Evolutionary conservation across 64 coral and sea anemone species (phyloP).

Genomic region (Porites lutea): DNA sequence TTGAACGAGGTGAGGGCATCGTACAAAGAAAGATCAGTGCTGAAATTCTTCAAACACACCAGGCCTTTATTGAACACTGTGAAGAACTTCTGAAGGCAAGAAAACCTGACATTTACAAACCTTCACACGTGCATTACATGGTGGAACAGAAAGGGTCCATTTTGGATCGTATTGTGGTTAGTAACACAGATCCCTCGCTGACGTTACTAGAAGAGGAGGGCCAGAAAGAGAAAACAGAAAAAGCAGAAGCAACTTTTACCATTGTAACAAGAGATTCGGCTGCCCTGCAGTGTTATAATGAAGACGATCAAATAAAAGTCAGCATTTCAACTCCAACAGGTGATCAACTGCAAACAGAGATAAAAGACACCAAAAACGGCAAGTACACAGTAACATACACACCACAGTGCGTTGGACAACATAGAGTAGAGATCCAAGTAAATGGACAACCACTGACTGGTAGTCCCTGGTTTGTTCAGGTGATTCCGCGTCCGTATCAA

Average conservation of each 20-base stretch:
- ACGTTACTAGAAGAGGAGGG: too few relatives aligned
- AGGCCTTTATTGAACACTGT: neutral
- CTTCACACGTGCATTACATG: neutral
- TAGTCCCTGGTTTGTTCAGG: neutral
- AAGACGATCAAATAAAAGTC: neutral
- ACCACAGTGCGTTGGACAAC: too few relatives aligned
- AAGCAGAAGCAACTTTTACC: neutral
- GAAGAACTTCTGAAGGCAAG: neutral
- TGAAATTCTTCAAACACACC: neutral
- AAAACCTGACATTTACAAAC: neutral
- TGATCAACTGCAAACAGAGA: neutral
- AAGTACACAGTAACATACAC: too few relatives aligned
- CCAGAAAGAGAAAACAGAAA: neutral
- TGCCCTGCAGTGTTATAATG: neutral
- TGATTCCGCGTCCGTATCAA: too few relatives aligned
- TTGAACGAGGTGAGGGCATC: neutral
- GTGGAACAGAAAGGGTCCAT: neutral
- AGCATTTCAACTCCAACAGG: neutral
- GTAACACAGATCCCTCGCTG: neutral
- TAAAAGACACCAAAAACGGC: neutral
- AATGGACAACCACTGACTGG: slow-evolving; percentile 10
- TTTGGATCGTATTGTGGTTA: neutral
- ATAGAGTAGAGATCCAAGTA: neutral
- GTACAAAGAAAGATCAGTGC: too few relatives aligned
- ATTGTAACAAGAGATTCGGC: slow-evolving; percentile 13